Evolutionary conservation across 2,797 vertebrate species (phyloP).

Genomic region (Scarus forsteni): DNA sequence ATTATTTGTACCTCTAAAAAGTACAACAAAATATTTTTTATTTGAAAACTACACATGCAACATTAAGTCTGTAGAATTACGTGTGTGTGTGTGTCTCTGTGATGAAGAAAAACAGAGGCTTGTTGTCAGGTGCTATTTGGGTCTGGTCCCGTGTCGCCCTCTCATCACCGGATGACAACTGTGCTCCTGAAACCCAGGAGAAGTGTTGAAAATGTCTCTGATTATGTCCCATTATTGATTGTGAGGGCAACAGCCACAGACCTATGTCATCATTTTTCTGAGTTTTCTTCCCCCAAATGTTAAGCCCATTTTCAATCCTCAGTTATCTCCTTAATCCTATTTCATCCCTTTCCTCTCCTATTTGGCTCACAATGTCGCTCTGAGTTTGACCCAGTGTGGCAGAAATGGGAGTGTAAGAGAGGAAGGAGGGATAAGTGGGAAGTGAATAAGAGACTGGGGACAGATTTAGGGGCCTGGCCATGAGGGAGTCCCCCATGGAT

Average conservation of each 20-base stretch:
- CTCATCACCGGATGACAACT: slow-evolving; percentile 73
- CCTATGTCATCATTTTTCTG: slow-evolving; percentile 53
- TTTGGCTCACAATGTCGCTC: slow-evolving; percentile 48
- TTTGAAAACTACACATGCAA: too few species aligned
- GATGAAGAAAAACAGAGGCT: slow-evolving; percentile 33
- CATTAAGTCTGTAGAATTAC: not conserved
- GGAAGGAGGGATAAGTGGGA: slow-evolving; percentile 65
- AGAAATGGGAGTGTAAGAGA: slow-evolving; percentile 34
- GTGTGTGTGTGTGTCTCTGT: slow-evolving; percentile 9
- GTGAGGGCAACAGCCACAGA: slow-evolving; percentile 44
- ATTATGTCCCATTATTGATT: slow-evolving; percentile 77
- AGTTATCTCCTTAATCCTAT: slow-evolving; percentile 75
- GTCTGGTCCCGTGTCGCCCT: slow-evolving; percentile 36
- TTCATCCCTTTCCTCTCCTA: slow-evolving; percentile 76
- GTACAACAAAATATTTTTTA: too few species aligned
- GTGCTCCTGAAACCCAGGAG: slow-evolving; percentile 61
- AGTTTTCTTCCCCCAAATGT: slow-evolving; percentile 5
- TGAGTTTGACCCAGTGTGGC: slow-evolving; percentile 64
- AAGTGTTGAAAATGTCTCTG: slow-evolving; percentile 58
- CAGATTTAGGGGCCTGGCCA: slow-evolving; percentile 72
- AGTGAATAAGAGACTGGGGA: slow-evolving; percentile 66
- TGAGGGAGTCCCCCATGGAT: slow-evolving; percentile 72
- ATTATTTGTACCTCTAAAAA: too few species aligned
- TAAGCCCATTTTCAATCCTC: slow-evolving; percentile 30
- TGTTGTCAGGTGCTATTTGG: slow-evolving; percentile 53